Evolutionary conservation across 2,797 vertebrate genomes (phyloP), one percentile per base, ranked within the genome.

Genomic region (Anomalospiza imberbis): DNA sequence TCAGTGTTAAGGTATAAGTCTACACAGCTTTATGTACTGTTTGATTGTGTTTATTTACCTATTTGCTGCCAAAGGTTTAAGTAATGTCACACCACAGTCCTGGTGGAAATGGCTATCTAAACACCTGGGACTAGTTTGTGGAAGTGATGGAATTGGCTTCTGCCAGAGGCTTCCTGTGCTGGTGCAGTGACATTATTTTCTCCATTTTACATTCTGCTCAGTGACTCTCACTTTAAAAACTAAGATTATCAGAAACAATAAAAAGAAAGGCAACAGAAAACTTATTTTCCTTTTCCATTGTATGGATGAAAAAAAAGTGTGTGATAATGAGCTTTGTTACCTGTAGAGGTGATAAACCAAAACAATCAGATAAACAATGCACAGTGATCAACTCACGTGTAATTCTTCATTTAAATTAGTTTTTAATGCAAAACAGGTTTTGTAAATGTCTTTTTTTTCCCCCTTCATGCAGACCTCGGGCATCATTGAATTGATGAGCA

Each of bases 361-460:
- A 92, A 65, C 68, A 94, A 63, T 71, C 88, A 75, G 54, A 77
- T 80, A 78, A 91, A 67, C 87, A 88, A 50, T 83, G 53, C 88
- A 53, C 28, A 60, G 42, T 76, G 90, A 94, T 89, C 71, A 89
- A 68, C 53, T 95, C 74, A 82, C 1, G 0, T 71, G 63, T 86
- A 93, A 53, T 76, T 95, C 32, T 91, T 85, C 11, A 15, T 89
- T 91, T 89, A 87, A 86, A 92, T 93, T 91, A 93, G 63, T 80
- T 95, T 90, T 65, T 94, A 91, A 94, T 88, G 42, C 68, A 93
- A 77, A 92, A 50, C 31, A 74, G 53, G 42, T 92, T 94, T 95
- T 87, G 63, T 92, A 87, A 78, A 89, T 1, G 7, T 75, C 10
- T 26, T 40, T 45, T 86, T 66, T 57, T 3, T 36, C 28, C 9